phyloP scores from a whole-genome alignment of 2,797 vertebrate genomes.

The Pseudochirops cupreus region DNA sequence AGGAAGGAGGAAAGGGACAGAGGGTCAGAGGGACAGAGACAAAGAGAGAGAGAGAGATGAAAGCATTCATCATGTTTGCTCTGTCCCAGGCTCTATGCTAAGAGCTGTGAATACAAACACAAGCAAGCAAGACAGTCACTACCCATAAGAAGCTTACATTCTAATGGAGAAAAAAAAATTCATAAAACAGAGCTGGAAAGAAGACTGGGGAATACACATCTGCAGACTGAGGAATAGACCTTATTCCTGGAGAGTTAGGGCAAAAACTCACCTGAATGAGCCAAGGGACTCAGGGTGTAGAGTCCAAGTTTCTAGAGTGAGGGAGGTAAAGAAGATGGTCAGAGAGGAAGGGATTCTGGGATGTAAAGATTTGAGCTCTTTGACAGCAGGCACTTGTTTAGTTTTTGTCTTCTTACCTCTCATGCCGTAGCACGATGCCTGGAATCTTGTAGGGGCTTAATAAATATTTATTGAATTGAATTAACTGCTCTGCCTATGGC shows the following conservation, averaged over 20 bases:
- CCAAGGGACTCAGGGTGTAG: neutral
- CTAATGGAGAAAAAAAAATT: neutral
- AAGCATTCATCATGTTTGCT: accelerated
- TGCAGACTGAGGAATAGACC: neutral
- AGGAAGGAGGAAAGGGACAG: neutral
- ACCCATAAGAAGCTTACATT: neutral
- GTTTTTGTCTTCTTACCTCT: neutral
- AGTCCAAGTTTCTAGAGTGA: neutral
- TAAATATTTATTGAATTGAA: neutral
- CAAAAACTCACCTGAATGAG: neutral
- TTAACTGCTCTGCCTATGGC: neutral
- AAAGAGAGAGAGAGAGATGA: neutral
- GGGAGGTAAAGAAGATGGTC: neutral
- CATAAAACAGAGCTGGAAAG: neutral
- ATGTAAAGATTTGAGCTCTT: neutral
- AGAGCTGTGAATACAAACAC: neutral
- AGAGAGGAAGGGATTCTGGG: neutral
- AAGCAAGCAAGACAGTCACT: neutral
- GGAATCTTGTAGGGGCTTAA: neutral
- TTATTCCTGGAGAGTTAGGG: neutral
- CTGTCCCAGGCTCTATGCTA: neutral
- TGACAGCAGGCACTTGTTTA: neutral
- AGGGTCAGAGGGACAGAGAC: neutral
- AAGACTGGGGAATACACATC: neutral
- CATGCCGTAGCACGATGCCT: neutral